A percentile compares a stretch with the other conserved stretches of the same genome.
phyloP scores from a whole-genome alignment of 2,113 vertebrate genomes.

The Phrynocephalus versicolor region DNA sequence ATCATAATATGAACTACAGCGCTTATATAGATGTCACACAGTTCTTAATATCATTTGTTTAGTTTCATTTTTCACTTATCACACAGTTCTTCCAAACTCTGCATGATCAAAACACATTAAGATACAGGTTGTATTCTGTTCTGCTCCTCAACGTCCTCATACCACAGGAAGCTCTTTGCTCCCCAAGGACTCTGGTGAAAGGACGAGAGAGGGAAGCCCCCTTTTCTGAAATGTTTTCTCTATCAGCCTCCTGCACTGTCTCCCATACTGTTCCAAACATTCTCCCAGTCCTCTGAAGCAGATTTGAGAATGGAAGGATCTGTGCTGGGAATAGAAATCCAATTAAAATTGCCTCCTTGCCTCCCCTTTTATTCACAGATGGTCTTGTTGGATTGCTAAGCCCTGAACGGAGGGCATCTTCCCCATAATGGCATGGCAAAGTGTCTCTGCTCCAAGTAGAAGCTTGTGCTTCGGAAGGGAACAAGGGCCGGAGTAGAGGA shows the following conservation, averaged over 20 bases:
- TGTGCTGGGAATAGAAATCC: too few species aligned
- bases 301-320: background rate
- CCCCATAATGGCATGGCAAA: background rate
- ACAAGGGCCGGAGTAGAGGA: background rate
- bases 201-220: background rate
- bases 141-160: background rate
- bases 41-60: background rate
- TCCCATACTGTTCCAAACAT: background rate
- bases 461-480: background rate
- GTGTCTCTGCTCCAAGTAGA: background rate
- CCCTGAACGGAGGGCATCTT: background rate
- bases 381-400: too few species aligned
- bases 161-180: background rate
- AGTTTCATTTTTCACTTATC: background rate
- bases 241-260: background rate
- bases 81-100: constrained; percentile 9
- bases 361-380: background rate
- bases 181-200: background rate
- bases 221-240: background rate
- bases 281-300: too few species aligned
- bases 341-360: too few species aligned
- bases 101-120: background rate
- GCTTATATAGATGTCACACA: constrained; percentile 18
- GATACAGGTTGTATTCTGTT: background rate
- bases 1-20: too few species aligned